A percentile compares a stretch with the other conserved stretches of the same genome.
These are phyloP conservation scores for Bombus fervidus DNA, from an alignment of 1,140 invertebrate species.

Conservation along the genomic window DNA sequence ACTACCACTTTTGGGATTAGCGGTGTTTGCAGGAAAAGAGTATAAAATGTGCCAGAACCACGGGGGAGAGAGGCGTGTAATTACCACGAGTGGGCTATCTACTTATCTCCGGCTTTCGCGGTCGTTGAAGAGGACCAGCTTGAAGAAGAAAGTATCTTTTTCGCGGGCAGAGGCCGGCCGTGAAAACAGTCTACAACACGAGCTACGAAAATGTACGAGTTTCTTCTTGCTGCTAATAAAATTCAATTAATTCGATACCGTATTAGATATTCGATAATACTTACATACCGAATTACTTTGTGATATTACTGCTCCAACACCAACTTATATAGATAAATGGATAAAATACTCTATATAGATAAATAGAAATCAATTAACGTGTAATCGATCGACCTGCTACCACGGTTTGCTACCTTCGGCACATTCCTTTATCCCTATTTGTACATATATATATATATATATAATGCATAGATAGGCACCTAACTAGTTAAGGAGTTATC, in stretches of 20 bases:
- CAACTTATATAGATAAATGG: neutral
- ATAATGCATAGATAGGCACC: too few species aligned
- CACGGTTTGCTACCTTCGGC: too few species aligned
- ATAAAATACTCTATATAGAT: neutral
- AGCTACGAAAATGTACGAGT: constrained; percentile 10
- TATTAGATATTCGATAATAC: too few species aligned
- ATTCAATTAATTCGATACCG: too few species aligned
- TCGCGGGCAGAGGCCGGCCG: constrained; percentile 17
- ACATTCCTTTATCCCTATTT: too few species aligned
- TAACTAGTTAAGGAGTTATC: neutral
- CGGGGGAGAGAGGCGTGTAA: constrained; percentile 46
- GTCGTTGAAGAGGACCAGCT: constrained; percentile 45
- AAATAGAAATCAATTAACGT: neutral
- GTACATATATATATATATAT: too few species aligned
- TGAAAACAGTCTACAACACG: constrained; percentile 39
- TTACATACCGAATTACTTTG: too few species aligned
- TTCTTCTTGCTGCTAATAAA: neutral
- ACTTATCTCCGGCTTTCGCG: constrained; percentile 59
- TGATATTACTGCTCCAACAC: too few species aligned
- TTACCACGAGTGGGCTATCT: constrained; percentile 60
- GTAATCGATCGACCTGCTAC: too few species aligned
- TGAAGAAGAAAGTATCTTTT: constrained; percentile 57
- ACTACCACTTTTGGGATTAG: constrained; percentile 22
- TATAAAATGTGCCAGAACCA: constrained; percentile 32
- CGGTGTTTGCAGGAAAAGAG: constrained; percentile 26